These are phyloP conservation scores for Corythoichthys haematopterus DNA, from an alignment of 2,113 vertebrate species.

Conservation along the genomic window DNA sequence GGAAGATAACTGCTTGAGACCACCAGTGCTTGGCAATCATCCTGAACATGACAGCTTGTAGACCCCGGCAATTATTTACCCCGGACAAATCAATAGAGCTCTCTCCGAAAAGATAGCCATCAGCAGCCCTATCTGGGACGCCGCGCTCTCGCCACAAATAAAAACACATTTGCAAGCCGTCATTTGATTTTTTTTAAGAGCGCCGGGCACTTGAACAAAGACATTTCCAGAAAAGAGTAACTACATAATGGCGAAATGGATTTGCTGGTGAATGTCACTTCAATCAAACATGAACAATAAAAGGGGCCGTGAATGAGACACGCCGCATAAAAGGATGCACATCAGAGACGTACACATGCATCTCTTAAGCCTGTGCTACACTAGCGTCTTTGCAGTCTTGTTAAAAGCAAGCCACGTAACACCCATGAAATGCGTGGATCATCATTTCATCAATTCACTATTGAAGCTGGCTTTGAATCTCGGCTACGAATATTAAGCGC, in stretches of 20 bases:
- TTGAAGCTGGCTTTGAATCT: not conserved
- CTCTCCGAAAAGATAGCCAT: conserved; percentile 65
- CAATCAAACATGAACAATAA: not conserved
- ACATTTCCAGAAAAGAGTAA: not conserved
- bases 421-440: not conserved
- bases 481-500: not conserved
- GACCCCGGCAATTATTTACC: conserved; percentile 73
- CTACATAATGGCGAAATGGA: not conserved
- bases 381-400: not conserved
- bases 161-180: conserved; percentile 1
- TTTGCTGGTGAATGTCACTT: not conserved
- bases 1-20: conserved; percentile 51
- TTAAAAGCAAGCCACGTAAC: not conserved
- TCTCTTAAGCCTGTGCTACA: not conserved
- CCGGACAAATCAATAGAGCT: conserved; percentile 72
- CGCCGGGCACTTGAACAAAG: not conserved
- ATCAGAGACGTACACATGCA: not conserved
- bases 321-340: not conserved
- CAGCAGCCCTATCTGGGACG: conserved; percentile 57
- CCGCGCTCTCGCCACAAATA: conserved; percentile 8
- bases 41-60: conserved; percentile 74
- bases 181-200: not conserved
- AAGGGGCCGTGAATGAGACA: not conserved
- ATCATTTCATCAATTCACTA: not conserved
- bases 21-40: conserved; percentile 68